Conservation (phyloP, 53 echinoderm and acorn worm species). For the Paelopatides confundens region DNA sequence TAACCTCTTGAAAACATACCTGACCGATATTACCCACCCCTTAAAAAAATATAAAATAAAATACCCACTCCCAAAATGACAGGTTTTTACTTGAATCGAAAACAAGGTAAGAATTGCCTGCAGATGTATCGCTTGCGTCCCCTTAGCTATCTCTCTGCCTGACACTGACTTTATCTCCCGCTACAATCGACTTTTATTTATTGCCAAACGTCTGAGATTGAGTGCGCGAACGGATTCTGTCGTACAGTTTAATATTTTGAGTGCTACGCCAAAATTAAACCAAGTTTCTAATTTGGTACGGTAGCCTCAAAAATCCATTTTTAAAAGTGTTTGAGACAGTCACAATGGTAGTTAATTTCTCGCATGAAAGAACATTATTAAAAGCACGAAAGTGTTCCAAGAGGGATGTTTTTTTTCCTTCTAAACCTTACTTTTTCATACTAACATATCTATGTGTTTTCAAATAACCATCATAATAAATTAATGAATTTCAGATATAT, state of each 20-base stretch:
- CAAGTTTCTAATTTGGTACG: slow-evolving; percentile 25
- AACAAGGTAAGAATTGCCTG: neutral
- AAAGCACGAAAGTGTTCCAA: neutral
- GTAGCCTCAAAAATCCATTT: slow-evolving; percentile 25
- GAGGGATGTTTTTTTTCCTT: neutral
- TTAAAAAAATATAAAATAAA: neutral
- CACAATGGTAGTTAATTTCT: neutral
- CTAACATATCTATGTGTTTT: too few relatives aligned
- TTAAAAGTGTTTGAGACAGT: neutral
- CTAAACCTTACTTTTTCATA: too few relatives aligned
- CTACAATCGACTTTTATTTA: slow-evolving; percentile 32
- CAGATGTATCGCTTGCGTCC: neutral
- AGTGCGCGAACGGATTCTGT: slow-evolving; percentile 27
- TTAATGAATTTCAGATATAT: too few relatives aligned
- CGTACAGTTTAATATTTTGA: slow-evolving; percentile 32
- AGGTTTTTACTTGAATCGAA: neutral
- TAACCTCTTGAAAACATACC: too few relatives aligned
- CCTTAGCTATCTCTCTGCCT: neutral
- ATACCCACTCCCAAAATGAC: neutral
- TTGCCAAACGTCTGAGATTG: slow-evolving; percentile 8
- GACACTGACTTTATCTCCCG: slow-evolving; percentile 6
- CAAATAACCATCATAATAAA: too few relatives aligned
- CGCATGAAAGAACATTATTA: neutral
- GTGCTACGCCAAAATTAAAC: slow-evolving; percentile 37
- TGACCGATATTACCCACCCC: neutral